Conservation (phyloP, 2,797 vertebrate species). For the Sparus aurata region DNA sequence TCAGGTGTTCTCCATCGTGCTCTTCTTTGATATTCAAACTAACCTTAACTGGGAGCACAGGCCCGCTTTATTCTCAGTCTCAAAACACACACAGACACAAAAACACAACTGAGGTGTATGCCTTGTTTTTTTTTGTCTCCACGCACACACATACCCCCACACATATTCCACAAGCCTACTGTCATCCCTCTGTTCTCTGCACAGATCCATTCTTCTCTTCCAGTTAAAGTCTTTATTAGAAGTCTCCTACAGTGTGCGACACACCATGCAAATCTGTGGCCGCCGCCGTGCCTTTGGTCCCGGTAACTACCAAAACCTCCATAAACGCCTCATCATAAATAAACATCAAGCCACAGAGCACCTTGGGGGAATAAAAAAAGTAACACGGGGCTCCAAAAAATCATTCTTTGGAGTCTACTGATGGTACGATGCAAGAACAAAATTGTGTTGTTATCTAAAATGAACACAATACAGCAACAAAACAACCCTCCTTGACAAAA, state of each 20-base stretch:
- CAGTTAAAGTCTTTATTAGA: slow-evolving; percentile 75
- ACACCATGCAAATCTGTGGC: slow-evolving; percentile 73
- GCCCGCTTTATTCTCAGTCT: slow-evolving; percentile 59
- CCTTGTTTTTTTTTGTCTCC: background rate
- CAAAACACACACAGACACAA: slow-evolving; percentile 41
- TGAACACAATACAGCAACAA: background rate
- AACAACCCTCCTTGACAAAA: background rate
- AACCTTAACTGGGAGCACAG: slow-evolving; percentile 60
- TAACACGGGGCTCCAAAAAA: slow-evolving; percentile 5
- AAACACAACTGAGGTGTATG: slow-evolving; percentile 35
- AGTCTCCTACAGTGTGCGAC: slow-evolving; percentile 66
- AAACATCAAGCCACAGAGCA: slow-evolving; percentile 61
- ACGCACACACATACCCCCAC: slow-evolving; percentile 31
- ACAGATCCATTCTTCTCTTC: slow-evolving; percentile 68
- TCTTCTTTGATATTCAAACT: slow-evolving; percentile 78
- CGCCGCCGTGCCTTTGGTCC: slow-evolving; percentile 74
- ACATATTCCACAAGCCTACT: slow-evolving; percentile 47
- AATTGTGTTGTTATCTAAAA: slow-evolving; percentile 2
- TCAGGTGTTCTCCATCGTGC: slow-evolving; percentile 68
- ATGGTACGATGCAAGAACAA: background rate
- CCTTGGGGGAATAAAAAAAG: slow-evolving; percentile 43
- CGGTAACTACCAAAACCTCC: slow-evolving; percentile 58
- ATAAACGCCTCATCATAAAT: slow-evolving; percentile 66
- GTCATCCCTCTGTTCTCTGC: slow-evolving; percentile 59
- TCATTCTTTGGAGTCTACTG: slow-evolving; percentile 7